These are phyloP conservation scores for Myotis davidii DNA, from an alignment of 2,113 vertebrate genomes.

Conservation along the genomic window DNA sequence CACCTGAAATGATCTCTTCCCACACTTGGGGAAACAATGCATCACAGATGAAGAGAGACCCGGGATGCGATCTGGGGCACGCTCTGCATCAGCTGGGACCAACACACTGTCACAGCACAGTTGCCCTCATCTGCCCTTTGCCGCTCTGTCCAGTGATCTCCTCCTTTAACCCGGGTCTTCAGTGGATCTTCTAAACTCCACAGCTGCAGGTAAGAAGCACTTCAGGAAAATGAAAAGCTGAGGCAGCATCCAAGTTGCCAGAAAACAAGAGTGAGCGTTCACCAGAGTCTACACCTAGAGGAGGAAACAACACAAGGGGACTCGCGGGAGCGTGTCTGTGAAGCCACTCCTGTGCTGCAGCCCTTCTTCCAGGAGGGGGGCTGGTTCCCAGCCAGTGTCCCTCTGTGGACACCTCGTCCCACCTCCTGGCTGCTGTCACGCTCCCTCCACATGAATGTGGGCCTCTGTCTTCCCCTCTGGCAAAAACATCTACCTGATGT, in stretches of 20 bases:
- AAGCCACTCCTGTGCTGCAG: no score
- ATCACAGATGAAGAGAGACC: background rate
- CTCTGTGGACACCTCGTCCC: slow-evolving; percentile 42
- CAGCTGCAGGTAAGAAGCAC: background rate
- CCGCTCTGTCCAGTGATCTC: no score
- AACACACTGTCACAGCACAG: background rate
- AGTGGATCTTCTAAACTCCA: background rate
- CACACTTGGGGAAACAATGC: background rate
- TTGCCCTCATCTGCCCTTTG: fast-evolving
- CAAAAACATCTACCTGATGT: slow-evolving; percentile 81
- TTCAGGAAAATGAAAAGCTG: background rate
- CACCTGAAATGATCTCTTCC: background rate
- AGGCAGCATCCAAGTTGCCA: background rate
- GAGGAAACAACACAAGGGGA: background rate
- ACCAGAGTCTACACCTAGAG: background rate
- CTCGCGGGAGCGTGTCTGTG: fast-evolving
- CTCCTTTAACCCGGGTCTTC: background rate
- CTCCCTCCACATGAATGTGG: slow-evolving; percentile 35
- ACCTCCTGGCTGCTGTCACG: slow-evolving; percentile 47
- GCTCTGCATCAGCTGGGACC: fast-evolving
- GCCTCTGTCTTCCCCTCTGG: slow-evolving; percentile 74
- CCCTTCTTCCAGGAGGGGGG: background rate
- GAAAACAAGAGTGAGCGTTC: background rate
- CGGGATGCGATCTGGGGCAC: no score
- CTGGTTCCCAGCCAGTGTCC: background rate